phyloP scores from a whole-genome alignment of 2,113 vertebrate species.

The Eclectus roratus region DNA sequence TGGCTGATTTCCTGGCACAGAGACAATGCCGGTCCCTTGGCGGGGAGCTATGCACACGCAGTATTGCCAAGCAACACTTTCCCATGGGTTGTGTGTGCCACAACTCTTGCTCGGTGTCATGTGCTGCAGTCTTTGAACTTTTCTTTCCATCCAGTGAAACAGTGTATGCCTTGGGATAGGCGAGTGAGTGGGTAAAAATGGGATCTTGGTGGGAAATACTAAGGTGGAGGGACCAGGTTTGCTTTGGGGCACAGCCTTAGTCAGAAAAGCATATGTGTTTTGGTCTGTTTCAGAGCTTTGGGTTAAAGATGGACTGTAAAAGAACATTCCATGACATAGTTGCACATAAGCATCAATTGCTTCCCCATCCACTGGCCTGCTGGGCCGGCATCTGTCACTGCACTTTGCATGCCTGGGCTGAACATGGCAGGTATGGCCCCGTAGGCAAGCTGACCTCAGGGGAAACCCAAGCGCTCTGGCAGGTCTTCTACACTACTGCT shows the following conservation, averaged over 20 bases:
- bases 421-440: not conserved
- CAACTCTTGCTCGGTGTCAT: not conserved
- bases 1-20: constrained; percentile 53
- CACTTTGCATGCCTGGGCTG: accelerated
- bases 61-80: constrained; percentile 44
- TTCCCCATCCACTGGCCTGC: not conserved
- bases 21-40: not conserved
- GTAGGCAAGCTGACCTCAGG: too few relatives aligned
- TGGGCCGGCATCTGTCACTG: not conserved
- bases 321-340: not conserved
- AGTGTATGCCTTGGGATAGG: accelerated
- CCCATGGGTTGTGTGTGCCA: not conserved
- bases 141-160: not conserved
- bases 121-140: not conserved
- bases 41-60: not conserved
- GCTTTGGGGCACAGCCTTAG: not conserved
- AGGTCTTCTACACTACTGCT: not conserved
- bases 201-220: not conserved
- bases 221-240: not conserved
- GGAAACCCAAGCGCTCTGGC: not conserved
- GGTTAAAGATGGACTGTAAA: not conserved
- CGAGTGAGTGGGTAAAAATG: not conserved
- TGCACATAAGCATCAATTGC: not conserved
- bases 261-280: not conserved
- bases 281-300: not conserved